phyloP scores from a whole-genome alignment of 2,797 vertebrate genomes.

The Lycodopsis pacificus region DNA sequence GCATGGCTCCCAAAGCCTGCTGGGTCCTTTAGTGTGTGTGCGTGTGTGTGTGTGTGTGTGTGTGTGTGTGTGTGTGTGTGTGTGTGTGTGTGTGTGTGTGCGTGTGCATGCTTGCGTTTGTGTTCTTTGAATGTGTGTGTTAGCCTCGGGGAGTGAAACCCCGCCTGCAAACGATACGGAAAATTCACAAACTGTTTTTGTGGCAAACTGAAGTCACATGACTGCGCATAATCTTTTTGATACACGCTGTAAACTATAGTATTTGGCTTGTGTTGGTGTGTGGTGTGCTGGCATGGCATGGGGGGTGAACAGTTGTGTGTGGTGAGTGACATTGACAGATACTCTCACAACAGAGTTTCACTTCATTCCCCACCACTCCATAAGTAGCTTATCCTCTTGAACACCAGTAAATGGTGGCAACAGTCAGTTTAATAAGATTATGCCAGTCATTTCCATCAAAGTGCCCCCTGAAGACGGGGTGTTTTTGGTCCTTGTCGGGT shows the following conservation, averaged over 20 bases:
- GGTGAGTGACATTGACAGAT: constrained; percentile 54
- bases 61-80: constrained; percentile 61
- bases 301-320: constrained; percentile 52
- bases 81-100: constrained; percentile 46
- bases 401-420: constrained; percentile 61
- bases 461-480: constrained; percentile 46
- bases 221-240: constrained; percentile 63
- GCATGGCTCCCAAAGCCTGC: constrained; percentile 71
- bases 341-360: constrained; percentile 46
- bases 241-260: constrained; percentile 58
- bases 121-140: constrained; percentile 61
- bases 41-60: constrained; percentile 53
- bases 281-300: constrained; percentile 24
- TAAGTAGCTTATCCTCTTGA: constrained; percentile 68
- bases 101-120: constrained; percentile 49
- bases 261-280: constrained; percentile 51
- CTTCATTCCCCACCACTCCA: constrained; percentile 37
- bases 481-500: constrained; percentile 36
- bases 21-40: constrained; percentile 55
- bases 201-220: constrained; percentile 72
- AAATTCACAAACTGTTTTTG: constrained; percentile 75
- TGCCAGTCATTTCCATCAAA: constrained; percentile 56
- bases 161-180: constrained; percentile 65
- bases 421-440: constrained; percentile 67
- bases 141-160: constrained; percentile 57